phyloP scores from a whole-genome alignment of 2,888 invertebrate genomes.

The Charanyca ferruginea region DNA sequence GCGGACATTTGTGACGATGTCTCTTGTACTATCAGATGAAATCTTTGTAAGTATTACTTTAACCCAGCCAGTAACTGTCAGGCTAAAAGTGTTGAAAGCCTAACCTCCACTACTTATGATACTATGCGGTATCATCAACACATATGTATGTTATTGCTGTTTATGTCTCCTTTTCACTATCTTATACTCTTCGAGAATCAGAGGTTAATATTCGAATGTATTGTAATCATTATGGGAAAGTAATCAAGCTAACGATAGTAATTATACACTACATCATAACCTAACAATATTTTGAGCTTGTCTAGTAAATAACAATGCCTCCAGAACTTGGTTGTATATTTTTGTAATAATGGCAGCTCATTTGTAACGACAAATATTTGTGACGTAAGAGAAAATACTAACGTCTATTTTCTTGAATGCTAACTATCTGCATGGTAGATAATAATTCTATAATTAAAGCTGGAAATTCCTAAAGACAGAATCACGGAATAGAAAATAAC shows the following conservation, averaged over 20 bases:
- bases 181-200: no score
- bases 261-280: conserved; percentile 7
- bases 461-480: neutral
- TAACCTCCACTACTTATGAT: no score
- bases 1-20: conserved; percentile 9
- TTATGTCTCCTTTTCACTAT: no score
- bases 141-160: no score
- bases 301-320: no score
- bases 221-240: neutral
- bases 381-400: neutral
- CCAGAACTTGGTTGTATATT: no score
- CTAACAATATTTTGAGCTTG: neutral
- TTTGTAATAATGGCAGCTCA: conserved; percentile 4
- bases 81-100: no score
- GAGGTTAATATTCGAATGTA: conserved; percentile 1
- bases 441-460: neutral
- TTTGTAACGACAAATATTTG: conserved; percentile 29
- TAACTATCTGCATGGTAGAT: no score
- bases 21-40: conserved; percentile 1
- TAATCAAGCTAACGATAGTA: conserved; percentile 30
- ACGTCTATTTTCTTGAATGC: no score
- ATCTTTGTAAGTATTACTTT: conserved; percentile 1
- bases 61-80: no score
- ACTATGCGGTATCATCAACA: no score
- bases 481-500: no score